Percentiles rank a stretch among this genome's conserved stretches.
phyloP scores from a whole-genome alignment of 2,888 invertebrate genomes.

The Apodemia mormo region DNA sequence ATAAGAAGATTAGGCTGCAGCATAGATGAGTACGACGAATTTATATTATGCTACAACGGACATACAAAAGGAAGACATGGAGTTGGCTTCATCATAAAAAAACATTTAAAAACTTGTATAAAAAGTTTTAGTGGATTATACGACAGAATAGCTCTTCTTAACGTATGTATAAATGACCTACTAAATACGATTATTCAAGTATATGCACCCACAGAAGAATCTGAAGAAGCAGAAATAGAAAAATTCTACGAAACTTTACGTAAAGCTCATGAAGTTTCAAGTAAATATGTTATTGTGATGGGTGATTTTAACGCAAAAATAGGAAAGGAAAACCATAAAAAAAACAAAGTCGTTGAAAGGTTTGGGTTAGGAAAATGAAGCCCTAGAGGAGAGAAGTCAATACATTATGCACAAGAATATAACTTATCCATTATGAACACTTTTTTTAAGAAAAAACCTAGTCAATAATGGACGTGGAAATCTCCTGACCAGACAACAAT shows the following conservation, averaged over 20 bases:
- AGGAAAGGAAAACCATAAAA: not conserved
- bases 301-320: conserved; percentile 1
- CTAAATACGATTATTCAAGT: not conserved
- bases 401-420: not conserved
- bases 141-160: not conserved
- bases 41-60: not conserved
- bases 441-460: not conserved
- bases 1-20: not conserved
- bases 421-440: conserved; percentile 1
- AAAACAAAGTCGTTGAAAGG: not conserved
- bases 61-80: not conserved
- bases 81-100: not conserved
- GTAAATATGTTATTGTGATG: not conserved
- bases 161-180: not conserved
- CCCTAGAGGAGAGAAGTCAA: not conserved
- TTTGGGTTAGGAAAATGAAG: not conserved
- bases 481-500: not conserved
- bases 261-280: not conserved
- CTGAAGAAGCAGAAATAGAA: not conserved
- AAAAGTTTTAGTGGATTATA: not conserved
- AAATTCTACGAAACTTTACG: not conserved
- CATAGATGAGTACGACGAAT: not conserved
- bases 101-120: not conserved
- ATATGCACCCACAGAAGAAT: not conserved
- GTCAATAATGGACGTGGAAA: not conserved